Percentiles rank a stretch among this genome's conserved stretches.
These are phyloP conservation scores for Carcina quercana DNA, from an alignment of 2,888 invertebrate genomes.

Conservation along the genomic window DNA sequence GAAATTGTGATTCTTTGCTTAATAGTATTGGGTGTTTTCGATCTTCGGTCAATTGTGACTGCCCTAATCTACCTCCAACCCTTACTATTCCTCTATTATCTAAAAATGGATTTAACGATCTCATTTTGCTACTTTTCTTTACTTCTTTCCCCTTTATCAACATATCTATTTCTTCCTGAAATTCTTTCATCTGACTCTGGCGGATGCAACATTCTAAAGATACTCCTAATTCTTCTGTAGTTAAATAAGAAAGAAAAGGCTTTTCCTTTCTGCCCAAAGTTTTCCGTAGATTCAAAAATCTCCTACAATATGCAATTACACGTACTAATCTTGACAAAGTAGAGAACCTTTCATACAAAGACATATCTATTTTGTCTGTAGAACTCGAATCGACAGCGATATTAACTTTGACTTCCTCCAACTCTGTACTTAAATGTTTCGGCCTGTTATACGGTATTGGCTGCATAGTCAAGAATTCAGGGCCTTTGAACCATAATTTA, in stretches of 20 bases:
- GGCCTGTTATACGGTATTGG: neutral
- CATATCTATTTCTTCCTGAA: neutral
- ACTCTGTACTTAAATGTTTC: neutral
- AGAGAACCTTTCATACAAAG: neutral
- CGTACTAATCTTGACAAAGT: neutral
- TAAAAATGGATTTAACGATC: constrained; percentile 7
- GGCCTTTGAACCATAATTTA: constrained; percentile 15
- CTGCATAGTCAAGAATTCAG: constrained; percentile 2
- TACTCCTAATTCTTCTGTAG: neutral
- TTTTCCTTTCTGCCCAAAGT: neutral
- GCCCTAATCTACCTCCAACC: constrained; percentile 6
- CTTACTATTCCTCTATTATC: constrained; percentile 9
- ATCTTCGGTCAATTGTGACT: constrained; percentile 1
- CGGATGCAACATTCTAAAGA: neutral
- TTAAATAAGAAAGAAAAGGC: neutral
- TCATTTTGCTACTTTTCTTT: constrained; percentile 4
- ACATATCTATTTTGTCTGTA: neutral
- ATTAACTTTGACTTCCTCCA: neutral
- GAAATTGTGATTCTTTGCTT: constrained; percentile 7
- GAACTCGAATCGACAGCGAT: neutral
- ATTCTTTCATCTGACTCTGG: neutral
- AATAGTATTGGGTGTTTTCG: constrained; percentile 15
- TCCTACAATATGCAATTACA: neutral
- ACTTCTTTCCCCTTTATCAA: neutral
- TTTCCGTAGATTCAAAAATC: neutral